phyloP scores from a whole-genome alignment of 2,888 invertebrate genomes.

The Drosophila picticornis region DNA sequence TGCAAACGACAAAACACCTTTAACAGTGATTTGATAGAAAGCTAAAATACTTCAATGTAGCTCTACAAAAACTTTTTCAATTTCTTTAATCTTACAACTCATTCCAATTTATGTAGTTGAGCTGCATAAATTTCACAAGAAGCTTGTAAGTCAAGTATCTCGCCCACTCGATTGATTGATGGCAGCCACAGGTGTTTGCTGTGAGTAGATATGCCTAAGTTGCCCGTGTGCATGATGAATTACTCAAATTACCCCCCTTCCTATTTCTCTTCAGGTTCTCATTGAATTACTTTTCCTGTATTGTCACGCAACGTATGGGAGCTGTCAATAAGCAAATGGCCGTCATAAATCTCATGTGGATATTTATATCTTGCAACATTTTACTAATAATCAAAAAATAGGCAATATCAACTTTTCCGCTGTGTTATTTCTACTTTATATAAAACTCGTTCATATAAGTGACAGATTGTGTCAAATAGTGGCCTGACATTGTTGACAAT shows the following conservation, averaged over 20 bases:
- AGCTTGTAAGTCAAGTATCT: slow-evolving; percentile 44
- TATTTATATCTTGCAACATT: slow-evolving; percentile 28
- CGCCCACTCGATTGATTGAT: slow-evolving; percentile 45
- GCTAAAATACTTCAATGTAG: background rate
- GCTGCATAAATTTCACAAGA: slow-evolving; percentile 10
- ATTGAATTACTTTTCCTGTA: slow-evolving; percentile 60
- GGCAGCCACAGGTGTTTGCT: slow-evolving; percentile 66
- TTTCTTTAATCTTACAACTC: slow-evolving; percentile 44
- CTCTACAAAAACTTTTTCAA: slow-evolving; percentile 43
- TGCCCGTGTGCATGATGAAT: slow-evolving; percentile 64
- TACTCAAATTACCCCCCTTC: slow-evolving; percentile 38
- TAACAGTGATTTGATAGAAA: slow-evolving; percentile 6
- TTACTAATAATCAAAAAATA: background rate
- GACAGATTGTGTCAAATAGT: slow-evolving; percentile 51
- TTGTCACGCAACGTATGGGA: slow-evolving; percentile 51
- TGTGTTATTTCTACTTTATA: slow-evolving; percentile 29
- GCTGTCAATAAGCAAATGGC: slow-evolving; percentile 73
- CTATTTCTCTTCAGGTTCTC: slow-evolving; percentile 11
- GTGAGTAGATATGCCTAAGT: slow-evolving; percentile 18
- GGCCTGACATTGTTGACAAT: slow-evolving; percentile 42
- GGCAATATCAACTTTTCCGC: slow-evolving; percentile 15
- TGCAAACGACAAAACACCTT: slow-evolving; percentile 8
- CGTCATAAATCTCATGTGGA: slow-evolving; percentile 62
- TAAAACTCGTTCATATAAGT: slow-evolving; percentile 49
- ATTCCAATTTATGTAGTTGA: slow-evolving; percentile 20